Evolutionary conservation across 2,113 vertebrate genomes (phyloP).

Genomic region (Podarcis muralis): DNA sequence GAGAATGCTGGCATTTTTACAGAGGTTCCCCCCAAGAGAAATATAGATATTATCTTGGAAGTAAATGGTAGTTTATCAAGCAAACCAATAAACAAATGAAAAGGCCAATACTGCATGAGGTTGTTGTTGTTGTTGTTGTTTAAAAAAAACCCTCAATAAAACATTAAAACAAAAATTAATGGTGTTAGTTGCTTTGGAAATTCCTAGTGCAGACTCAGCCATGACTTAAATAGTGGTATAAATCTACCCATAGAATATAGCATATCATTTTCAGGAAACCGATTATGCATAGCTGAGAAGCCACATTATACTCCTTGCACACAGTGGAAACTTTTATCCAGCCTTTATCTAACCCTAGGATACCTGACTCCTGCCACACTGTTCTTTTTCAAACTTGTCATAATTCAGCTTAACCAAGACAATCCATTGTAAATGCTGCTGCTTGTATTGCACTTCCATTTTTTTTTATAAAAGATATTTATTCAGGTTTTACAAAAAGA

Average conservation of each 20-base stretch:
- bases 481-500: no score
- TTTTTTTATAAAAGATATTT: no score
- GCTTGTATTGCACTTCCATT: not conserved
- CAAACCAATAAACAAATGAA: not conserved
- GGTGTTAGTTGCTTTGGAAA: not conserved
- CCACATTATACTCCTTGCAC: no score
- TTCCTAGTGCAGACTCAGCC: not conserved
- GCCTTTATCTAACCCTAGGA: not conserved
- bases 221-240: not conserved
- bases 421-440: not conserved
- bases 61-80: conserved; percentile 3
- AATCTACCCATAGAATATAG: not conserved
- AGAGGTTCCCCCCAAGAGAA: not conserved
- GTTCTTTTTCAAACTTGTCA: not conserved
- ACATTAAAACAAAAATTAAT: not conserved
- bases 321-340: not conserved
- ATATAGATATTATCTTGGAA: not conserved
- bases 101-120: not conserved
- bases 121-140: no score
- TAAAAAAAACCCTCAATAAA: not conserved
- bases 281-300: not conserved
- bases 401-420: not conserved
- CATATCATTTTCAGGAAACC: not conserved
- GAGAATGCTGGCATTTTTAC: not conserved
- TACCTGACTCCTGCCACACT: not conserved